Evolutionary conservation across 2,888 invertebrate genomes (phyloP), one percentile per base, ranked within the genome.

Genomic region (Xylota sylvarum): DNA sequence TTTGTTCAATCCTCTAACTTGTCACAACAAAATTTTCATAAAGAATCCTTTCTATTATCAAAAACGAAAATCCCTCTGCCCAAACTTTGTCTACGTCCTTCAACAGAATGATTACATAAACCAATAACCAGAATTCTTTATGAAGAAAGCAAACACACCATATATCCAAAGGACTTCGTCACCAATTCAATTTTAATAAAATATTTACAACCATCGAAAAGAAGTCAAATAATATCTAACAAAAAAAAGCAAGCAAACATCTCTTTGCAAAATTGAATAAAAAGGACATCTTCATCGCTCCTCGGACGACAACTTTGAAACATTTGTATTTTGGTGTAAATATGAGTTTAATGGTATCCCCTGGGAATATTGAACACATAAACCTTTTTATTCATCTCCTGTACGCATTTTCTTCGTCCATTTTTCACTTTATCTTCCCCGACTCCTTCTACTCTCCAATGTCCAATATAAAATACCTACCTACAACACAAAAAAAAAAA

Each of bases 321-420:
- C 86, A 82, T 78, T 78, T 77, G 86, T 86, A 78, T 81, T 23
- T 86, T 86, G 81, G 86, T 86, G 86, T 81, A 88, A 88, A 88
- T 85, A 86, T 88, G 86, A 88, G 88, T 88, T 88, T 88, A 87
- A 88, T 88, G 83, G 80, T 82, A 62, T 88, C 88, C 88, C 72
- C 30, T 14, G 84, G 86, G 88, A 78, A 48, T 67, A 67, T 67
- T 48, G 14, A 65, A 56, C 62, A 76, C 52, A 67, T 56, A 80
- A 79, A 78, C 60, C 67, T 79, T 70, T 12, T 12, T 30, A n/a
- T 35, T 32, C 37, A 35, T 10, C 30, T 64, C 48, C 40, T 23
- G 17, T 10, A 69, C 83, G 62, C 80, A 74, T 43, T 73, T n/a
- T 73, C 67, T 82, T 40, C 67, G 64, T 74, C 48, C 67, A 80